Base-by-base conservation (phyloP, 2,113 vertebrate genomes). In the Callipepla squamata region DNA sequence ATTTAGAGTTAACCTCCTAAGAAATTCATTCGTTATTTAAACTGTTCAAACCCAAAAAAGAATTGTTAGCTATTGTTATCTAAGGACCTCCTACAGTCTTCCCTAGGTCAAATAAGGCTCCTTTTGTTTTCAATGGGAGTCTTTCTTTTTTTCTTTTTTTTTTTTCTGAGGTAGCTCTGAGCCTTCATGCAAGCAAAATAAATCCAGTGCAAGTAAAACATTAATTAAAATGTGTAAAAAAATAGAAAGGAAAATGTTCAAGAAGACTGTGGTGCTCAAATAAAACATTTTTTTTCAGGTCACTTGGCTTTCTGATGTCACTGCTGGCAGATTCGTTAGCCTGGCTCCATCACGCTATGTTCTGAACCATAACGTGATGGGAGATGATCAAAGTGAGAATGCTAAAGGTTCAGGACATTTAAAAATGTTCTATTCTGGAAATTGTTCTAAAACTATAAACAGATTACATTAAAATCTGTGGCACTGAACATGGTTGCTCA, bases 331-430 rank as follows among this genome's bases (percentile, higher is more conserved):
- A 62, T 92, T 95, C 62, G 57, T 96, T 95, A 95, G 93, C 79
- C 79, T 38, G 80, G 90, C 96, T 95, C 94, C 85, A 96, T 92
- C 93, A 96, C 16, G 25, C 90, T 94, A 80, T 88, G 90, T 94
- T 95, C 95, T 61, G 79, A 95, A 92, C 69, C 73, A 68, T 88
- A 95, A 93, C 48, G 12, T 91, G 93, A 94, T 80, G 87, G 85
- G 91, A 96, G 87, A 95, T 95, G 94, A 95, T 96, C 94, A 96
- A 96, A 96, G 95, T 84, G 94, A 92, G 92, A 96, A 96, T 50
- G 76, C 85, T 88, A 95, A 95, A 96, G 90, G 93, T 88, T 94
- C 83, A 69, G 95, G 93, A 94, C 94, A 95, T 78, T 94, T 90
- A 20, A 92, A 96, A 95, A 78, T 75, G 82, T 91, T 96, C 91